phyloP scores from a whole-genome alignment of 1,140 invertebrate species.

The Tetranychus cinnabarinus region DNA sequence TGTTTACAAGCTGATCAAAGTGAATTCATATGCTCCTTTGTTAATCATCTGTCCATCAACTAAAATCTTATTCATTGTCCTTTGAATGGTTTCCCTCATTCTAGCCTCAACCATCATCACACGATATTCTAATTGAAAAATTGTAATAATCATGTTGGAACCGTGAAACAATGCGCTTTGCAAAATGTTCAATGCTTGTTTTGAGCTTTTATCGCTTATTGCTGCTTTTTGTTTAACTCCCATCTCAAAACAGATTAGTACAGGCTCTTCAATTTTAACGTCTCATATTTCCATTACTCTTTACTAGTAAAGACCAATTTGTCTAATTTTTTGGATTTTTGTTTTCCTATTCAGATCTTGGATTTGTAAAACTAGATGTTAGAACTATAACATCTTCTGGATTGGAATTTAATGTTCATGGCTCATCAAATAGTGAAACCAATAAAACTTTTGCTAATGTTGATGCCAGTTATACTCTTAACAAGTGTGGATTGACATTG shows the following conservation, averaged over 20 bases:
- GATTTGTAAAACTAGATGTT: slow-evolving; percentile 71
- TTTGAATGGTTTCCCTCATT: too few relatives aligned
- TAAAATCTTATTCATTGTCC: too few relatives aligned
- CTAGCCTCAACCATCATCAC: too few relatives aligned
- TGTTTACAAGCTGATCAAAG: background rate
- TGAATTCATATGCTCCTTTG: background rate
- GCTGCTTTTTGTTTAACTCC: background rate
- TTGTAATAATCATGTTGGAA: too few relatives aligned
- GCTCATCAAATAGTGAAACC: slow-evolving; percentile 64
- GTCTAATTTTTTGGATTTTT: background rate
- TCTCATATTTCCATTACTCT: background rate
- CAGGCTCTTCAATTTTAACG: background rate
- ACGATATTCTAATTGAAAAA: too few relatives aligned
- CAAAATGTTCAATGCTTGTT: too few relatives aligned
- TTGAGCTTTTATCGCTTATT: background rate
- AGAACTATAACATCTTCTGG: slow-evolving; percentile 77
- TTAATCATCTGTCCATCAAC: background rate
- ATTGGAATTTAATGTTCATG: slow-evolving; percentile 71
- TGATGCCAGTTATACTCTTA: slow-evolving; percentile 81
- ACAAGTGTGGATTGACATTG: slow-evolving; percentile 79
- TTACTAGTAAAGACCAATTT: background rate
- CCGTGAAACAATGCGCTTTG: too few relatives aligned
- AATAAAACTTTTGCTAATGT: slow-evolving; percentile 72
- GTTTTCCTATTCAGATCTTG: slow-evolving; percentile 38
- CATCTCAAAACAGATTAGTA: background rate